Conservation (phyloP, 1,140 invertebrate species). For the Ceratosolen fusciceps region DNA sequence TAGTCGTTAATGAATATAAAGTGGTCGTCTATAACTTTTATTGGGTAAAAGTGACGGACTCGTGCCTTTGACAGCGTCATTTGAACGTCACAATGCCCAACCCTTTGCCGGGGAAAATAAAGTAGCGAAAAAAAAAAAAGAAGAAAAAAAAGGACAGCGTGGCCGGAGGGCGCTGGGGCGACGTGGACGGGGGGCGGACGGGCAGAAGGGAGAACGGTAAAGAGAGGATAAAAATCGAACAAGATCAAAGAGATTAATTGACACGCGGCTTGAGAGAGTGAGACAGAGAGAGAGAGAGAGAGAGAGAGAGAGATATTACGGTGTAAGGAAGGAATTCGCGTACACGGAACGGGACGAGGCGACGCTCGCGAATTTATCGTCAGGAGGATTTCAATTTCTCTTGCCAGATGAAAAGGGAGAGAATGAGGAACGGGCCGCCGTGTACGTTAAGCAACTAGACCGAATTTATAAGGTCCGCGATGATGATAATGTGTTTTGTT, state of each 20-base stretch:
- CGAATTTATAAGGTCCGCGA: constrained; percentile 38
- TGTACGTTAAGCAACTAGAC: not conserved
- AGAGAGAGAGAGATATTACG: constrained; percentile 26
- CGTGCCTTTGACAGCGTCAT: not conserved
- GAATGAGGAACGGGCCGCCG: not conserved
- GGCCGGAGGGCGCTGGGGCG: too few species aligned
- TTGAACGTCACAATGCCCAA: not conserved
- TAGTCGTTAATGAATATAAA: too few species aligned
- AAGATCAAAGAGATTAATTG: constrained; percentile 46
- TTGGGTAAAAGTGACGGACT: not conserved
- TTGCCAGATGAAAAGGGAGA: constrained; percentile 32
- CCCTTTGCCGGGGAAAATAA: not conserved
- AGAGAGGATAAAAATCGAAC: constrained; percentile 3
- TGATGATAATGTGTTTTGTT: constrained; percentile 46
- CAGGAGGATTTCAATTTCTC: constrained; percentile 27
- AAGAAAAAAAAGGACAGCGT: not conserved
- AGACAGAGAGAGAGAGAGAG: too few species aligned
- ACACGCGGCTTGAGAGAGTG: too few species aligned
- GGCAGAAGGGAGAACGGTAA: too few species aligned
- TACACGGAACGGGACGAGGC: not conserved
- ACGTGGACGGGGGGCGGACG: not conserved
- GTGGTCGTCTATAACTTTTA: too few species aligned
- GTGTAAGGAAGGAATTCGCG: constrained; percentile 5
- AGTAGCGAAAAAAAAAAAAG: not conserved
- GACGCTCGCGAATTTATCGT: constrained; percentile 36